A percentile compares a stretch with the other conserved stretches of the same genome.
Evolutionary conservation across 1,140 invertebrate genomes (phyloP).

Genomic region (Hylyphantes graminicola): DNA sequence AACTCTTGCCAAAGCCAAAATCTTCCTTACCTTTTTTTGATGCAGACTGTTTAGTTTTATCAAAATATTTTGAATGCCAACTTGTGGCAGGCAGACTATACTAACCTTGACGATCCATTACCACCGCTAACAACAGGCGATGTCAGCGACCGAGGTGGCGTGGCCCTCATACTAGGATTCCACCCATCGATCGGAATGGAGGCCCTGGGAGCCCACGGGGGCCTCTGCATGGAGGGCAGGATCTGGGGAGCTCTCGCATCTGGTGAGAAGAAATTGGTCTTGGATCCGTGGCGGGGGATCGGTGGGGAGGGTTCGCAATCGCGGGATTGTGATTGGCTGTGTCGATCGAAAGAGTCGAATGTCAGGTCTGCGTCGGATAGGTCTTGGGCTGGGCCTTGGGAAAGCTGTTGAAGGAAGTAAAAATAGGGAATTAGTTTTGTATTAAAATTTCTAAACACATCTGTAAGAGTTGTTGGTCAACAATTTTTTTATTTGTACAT

Average conservation of each 20-base stretch:
- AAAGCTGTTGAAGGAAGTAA: slow-evolving; percentile 57
- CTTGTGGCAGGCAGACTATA: too few relatives aligned
- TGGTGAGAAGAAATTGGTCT: slow-evolving; percentile 90
- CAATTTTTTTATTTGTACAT: too few relatives aligned
- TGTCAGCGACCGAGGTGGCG: slow-evolving; percentile 57
- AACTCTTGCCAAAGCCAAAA: too few relatives aligned
- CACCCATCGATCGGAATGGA: slow-evolving; percentile 34
- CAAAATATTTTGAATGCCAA: too few relatives aligned
- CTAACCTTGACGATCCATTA: neutral
- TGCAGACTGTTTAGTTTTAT: too few relatives aligned
- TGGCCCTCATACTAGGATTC: neutral
- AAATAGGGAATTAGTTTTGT: too few relatives aligned
- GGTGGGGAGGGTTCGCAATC: slow-evolving; percentile 94
- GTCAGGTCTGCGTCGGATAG: slow-evolving; percentile 62
- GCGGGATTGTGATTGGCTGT: slow-evolving; percentile 73
- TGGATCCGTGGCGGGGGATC: slow-evolving; percentile 88
- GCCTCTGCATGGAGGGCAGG: slow-evolving; percentile 14
- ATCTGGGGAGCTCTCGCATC: slow-evolving; percentile 11
- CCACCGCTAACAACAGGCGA: slow-evolving; percentile 39
- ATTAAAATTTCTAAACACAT: too few relatives aligned
- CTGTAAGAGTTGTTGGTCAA: too few relatives aligned
- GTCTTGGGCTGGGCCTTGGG: slow-evolving; percentile 58
- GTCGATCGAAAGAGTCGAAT: slow-evolving; percentile 58
- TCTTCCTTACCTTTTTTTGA: too few relatives aligned
- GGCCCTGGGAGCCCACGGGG: slow-evolving; percentile 49